Evolutionary conservation across 2,113 vertebrate genomes (phyloP).

Genomic region (Perca schrenkii): DNA sequence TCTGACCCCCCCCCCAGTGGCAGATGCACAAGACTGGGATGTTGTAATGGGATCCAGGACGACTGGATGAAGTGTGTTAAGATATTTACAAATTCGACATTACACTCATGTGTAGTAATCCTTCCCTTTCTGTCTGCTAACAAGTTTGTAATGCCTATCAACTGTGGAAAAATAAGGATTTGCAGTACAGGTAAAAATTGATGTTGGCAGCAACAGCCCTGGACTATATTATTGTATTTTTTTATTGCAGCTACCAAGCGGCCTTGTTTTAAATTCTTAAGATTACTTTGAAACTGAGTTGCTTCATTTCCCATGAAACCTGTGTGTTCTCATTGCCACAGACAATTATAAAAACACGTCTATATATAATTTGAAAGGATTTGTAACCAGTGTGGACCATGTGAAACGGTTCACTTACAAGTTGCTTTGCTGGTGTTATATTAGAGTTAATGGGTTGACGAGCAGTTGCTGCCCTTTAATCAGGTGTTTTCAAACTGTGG

Average conservation of each 20-base stretch:
- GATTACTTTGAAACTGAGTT: not conserved
- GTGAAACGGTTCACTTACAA: conserved; percentile 8
- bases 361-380: not conserved
- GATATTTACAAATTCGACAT: not conserved
- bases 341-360: not conserved
- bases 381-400: not conserved
- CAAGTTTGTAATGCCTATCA: not conserved
- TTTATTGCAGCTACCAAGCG: not conserved
- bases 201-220: not conserved
- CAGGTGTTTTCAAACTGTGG: not conserved
- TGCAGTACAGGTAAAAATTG: not conserved
- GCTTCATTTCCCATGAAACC: conserved; percentile 5
- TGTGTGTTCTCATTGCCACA: not conserved
- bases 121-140: not conserved
- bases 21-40: not conserved
- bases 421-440: not conserved
- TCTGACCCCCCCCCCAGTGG: not conserved
- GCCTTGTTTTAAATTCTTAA: not conserved
- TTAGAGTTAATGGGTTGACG: not conserved
- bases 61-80: not conserved
- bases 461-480: conserved; percentile 5
- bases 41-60: not conserved
- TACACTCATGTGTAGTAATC: not conserved
- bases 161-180: not conserved
- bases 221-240: not conserved